Evolutionary conservation across 1,140 invertebrate genomes (phyloP), one percentile per base, ranked within the genome.

Genomic region (Acromyrmex echinatior): DNA sequence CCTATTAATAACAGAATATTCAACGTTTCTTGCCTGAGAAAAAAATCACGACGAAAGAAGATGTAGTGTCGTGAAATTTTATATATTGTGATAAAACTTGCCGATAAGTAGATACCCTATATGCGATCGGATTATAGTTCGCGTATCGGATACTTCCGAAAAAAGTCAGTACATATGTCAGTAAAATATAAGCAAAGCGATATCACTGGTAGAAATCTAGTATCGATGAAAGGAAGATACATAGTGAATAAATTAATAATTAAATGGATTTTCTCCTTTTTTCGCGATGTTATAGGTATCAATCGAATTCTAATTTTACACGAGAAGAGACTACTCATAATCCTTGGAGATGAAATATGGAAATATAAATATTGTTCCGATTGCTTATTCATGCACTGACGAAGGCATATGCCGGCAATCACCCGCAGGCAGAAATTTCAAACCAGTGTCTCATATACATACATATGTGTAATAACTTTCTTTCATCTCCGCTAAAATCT

Each of bases 61-160:
- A 68, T 6, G 14, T 53, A 25, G 58, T 14, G 3, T 53, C 39
- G 18, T 2, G 10, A n/a, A 81, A 82, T 10, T 73, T 31, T 39
- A 49, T 14, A 49, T 16, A 73, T 82, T 82, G 66, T 82, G 66
- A 82, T 82, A 82, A 82, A 60, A 73, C 66, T 82, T 82, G 66
- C 16, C 25, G 35, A 71, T 60, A 60, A 25, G n/a, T 79, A 65
- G 21, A 45, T 45, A 51, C n/a, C 7, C 14, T 21, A 63, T 63
- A 77, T n/a, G 31, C 4, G 25, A 79, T 31, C 25, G 6, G 14
- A 18, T n/a, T n/a, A 35, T 35, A 56, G 12, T 28, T 39, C 18
- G 21, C n/a, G 2, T 65, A n/a, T 76, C 65, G 53, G 45, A 81
- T 74, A 5, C 45, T 60, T 86, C 25, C 66, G 73, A 66, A 78